phyloP scores from a whole-genome alignment of 2,797 vertebrate species.

The Gymnothorax reevesii region DNA sequence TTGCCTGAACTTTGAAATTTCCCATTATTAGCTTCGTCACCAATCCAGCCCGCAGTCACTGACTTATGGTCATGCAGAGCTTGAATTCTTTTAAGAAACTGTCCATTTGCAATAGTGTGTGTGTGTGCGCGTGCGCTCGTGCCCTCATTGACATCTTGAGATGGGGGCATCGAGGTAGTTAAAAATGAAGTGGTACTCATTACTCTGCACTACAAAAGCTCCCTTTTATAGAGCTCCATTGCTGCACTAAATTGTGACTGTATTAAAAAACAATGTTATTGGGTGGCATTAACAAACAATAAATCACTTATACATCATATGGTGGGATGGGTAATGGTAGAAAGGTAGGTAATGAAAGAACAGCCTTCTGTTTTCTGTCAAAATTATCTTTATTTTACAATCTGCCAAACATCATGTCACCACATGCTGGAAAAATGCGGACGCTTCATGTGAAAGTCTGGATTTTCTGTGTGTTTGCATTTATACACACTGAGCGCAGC shows the following conservation, averaged over 20 bases:
- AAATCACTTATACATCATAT: background rate
- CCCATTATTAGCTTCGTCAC: background rate
- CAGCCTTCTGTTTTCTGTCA: no score
- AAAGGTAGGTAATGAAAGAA: background rate
- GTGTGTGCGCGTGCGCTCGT: background rate
- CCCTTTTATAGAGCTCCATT: background rate
- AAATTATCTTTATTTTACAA: background rate
- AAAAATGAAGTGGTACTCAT: background rate
- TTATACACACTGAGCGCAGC: background rate
- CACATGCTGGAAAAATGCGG: background rate
- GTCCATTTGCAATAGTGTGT: background rate
- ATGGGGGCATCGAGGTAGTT: background rate
- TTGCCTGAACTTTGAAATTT: background rate
- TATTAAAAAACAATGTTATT: background rate
- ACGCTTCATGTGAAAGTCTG: background rate
- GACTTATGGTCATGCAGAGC: background rate
- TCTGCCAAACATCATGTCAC: background rate
- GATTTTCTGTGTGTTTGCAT: background rate
- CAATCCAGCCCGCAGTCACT: background rate
- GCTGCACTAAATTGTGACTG: background rate
- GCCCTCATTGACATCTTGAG: background rate
- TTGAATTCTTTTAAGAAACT: background rate
- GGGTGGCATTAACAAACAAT: background rate
- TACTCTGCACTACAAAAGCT: background rate
- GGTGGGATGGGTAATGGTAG: background rate